Base-by-base conservation (phyloP, 2,888 invertebrate species). In the Pomacea canaliculata region DNA sequence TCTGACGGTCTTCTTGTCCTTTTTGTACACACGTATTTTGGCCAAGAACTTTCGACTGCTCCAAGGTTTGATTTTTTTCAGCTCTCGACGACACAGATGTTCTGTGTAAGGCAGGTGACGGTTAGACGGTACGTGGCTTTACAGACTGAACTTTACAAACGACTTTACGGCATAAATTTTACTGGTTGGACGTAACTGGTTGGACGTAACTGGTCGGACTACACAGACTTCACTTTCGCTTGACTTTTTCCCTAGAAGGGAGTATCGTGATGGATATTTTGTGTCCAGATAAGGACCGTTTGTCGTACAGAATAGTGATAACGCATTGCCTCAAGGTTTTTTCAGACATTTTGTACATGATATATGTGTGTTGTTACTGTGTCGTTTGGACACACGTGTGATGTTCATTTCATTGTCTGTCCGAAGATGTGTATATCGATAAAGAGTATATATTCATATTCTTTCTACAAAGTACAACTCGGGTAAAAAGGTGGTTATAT, bases 391-490 rank as follows among this genome's bases (percentile, higher is more conserved):
- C n/a, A 63, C n/a, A 63, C 19, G 13, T 63, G 63, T 23, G 23
- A n/a, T 63, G n/a, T n/a, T 63, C 63, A 63, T 63, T 23, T 63
- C 51, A 16, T 56, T 56, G 51, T 56, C 51, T 27, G 65, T 65
- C 23, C 12, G 10, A 37, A 59, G 62, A 19, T 66, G 71, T 76
- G 73, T 78, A 78, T 72, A 78, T 73, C 71, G 75, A 73, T 72
- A 62, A 71, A 71, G 72, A 79, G 73, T 78, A 74, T 77, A 72
- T 70, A 80, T 81, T 79, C 81, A 81, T 82, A 83, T 83, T 83
- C 83, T 73, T 83, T 81, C 76, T 77, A 78, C 48, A 70, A 75
- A 72, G 71, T 80, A 60, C 70, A 73, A 73, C 70, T 80, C 77
- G 78, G 79, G 79, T 80, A 80, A 65, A 80, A 80, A 80, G 77